Base-by-base conservation (phyloP, 2,888 invertebrate species). In the Volucella zonaria region DNA sequence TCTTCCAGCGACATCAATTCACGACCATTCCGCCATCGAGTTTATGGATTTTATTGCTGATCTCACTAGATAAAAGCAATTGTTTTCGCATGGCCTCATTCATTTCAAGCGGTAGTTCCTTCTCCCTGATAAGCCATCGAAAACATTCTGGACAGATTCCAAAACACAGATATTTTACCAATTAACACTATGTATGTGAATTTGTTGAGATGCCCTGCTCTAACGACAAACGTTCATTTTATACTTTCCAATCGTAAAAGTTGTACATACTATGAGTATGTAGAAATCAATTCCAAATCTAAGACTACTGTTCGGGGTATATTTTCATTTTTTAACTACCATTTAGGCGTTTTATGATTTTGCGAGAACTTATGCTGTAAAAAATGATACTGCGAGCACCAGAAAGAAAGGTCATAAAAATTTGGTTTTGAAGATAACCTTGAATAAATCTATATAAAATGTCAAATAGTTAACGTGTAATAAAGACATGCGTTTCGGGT, bases 1-100 rank as follows among this genome's bases (percentile, higher is more conserved):
- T 61, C 66, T 58, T 66, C 49, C 12, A 42, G 43, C 58, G 43
- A 51, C 54, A 47, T 18, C 64, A 76, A 40, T 73, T 68, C 62
- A 76, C 59, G 85, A 75, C 81, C 73, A 81, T 81, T 31, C 31
- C 31, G 6, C 64, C 40, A 61, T 81, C 71, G 67, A 38, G 43
- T 71, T 81, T 81, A 64, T 76, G 77, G 66, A 78, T 76, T 86
- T 86, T 86, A 86, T 86, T 66, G 77, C 67, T 79, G 82, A 86
- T 87, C 74, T 59, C 42, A 15, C 54, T 11, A 71, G 86, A 86
- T 86, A 86, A 87, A 73, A 78, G 75, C 70, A 79, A 86, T 86
- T 82, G 82, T 82, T 9, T 71, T 58, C 47, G 49, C 73, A 73
- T 12, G 42, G 49, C 40, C 61, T 61, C 76, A 81, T 80, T 73